Evolutionary conservation across 2,888 invertebrate genomes (phyloP).

Genomic region (Agriopis aurantiaria): DNA sequence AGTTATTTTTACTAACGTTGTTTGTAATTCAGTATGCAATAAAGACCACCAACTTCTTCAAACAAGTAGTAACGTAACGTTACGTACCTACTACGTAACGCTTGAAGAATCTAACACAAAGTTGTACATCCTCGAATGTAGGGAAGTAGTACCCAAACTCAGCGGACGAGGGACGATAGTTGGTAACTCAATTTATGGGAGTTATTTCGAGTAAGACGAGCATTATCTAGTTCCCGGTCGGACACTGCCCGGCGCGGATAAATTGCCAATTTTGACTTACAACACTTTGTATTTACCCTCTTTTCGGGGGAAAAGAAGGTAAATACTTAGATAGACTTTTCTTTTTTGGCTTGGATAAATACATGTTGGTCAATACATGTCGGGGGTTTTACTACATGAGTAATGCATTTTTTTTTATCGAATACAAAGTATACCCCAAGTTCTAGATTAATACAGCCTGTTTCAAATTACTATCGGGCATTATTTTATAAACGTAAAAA

Average conservation of each 20-base stretch:
- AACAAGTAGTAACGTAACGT: neutral
- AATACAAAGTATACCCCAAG: too few relatives aligned
- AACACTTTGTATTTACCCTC: constrained; percentile 53
- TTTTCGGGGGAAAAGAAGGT: constrained; percentile 13
- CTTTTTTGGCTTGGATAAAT: constrained; percentile 9
- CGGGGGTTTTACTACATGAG: too few relatives aligned
- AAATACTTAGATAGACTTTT: too few relatives aligned
- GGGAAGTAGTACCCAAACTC: constrained; percentile 37
- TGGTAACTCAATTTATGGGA: constrained; percentile 73
- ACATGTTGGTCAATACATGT: neutral
- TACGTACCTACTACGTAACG: too few relatives aligned
- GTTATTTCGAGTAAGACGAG: constrained; percentile 68
- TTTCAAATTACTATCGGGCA: too few relatives aligned
- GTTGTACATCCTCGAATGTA: constrained; percentile 43
- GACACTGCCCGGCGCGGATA: constrained; percentile 59
- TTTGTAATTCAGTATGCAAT: neutral
- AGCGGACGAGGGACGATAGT: constrained; percentile 57
- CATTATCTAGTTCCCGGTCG: constrained; percentile 66
- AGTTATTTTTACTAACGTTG: neutral
- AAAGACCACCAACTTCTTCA: neutral
- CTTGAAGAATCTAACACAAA: constrained; percentile 14
- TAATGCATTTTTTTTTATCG: too few relatives aligned
- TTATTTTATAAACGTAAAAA: too few relatives aligned
- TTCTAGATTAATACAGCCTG: too few relatives aligned
- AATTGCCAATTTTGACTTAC: constrained; percentile 79